These are phyloP conservation scores for Amblyopsis rosae DNA, from an alignment of 2,113 vertebrate species.

Conservation along the genomic window DNA sequence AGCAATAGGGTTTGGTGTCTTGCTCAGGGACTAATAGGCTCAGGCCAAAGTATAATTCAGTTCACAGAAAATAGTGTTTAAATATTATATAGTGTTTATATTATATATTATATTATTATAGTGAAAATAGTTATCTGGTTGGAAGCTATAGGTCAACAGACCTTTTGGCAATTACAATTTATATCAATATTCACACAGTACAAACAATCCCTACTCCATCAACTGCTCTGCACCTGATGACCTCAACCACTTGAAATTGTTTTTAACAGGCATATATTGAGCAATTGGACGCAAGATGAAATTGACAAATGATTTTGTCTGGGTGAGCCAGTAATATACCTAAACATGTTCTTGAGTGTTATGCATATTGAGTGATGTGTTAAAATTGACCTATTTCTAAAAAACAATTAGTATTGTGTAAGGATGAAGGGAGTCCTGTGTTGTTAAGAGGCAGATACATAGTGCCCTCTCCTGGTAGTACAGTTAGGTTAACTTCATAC, in stretches of 20 bases:
- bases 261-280: not conserved
- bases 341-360: not conserved
- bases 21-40: no score
- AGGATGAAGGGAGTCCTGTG: not conserved
- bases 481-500: not conserved
- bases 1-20: no score
- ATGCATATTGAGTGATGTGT: not conserved
- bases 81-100: no score
- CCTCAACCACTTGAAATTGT: not conserved
- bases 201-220: no score
- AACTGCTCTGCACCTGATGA: not conserved
- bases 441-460: not conserved
- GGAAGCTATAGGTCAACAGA: not conserved
- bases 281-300: no score
- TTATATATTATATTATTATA: no score
- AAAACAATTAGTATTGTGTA: not conserved
- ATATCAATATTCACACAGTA: no score
- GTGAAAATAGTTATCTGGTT: no score
- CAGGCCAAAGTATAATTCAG: no score
- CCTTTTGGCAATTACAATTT: not conserved
- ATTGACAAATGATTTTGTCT: not conserved
- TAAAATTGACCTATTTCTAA: not conserved
- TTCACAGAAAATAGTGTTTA: no score
- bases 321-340: not conserved
- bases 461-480: conserved; percentile 35